phyloP scores from a whole-genome alignment of 2,888 invertebrate species.

The Xanthia icteritia region DNA sequence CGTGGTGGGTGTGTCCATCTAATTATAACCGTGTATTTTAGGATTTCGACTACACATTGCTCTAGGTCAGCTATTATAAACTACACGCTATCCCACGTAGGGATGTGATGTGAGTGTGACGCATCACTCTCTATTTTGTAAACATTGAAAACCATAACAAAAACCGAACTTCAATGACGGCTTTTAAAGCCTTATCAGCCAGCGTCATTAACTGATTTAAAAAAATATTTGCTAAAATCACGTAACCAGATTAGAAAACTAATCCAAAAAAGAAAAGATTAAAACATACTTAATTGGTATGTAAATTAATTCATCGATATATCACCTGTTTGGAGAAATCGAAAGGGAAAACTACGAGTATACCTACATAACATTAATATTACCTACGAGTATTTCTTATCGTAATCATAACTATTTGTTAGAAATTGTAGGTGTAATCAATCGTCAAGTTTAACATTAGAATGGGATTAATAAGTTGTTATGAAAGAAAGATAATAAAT shows the following conservation, averaged over 20 bases:
- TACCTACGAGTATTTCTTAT: slow-evolving; percentile 30
- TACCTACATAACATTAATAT: slow-evolving; percentile 21
- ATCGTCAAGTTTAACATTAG: slow-evolving; percentile 17
- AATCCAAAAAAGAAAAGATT: slow-evolving; percentile 34
- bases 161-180: not conserved
- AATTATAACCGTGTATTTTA: slow-evolving; percentile 78
- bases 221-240: slow-evolving; percentile 28
- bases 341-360: slow-evolving; percentile 31
- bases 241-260: slow-evolving; percentile 51
- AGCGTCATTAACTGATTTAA: not conserved
- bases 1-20: slow-evolving; percentile 81
- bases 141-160: slow-evolving; percentile 35
- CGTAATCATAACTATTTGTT: slow-evolving; percentile 18
- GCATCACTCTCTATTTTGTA: slow-evolving; percentile 52
- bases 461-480: slow-evolving; percentile 22
- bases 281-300: slow-evolving; percentile 41
- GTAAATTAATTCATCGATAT: slow-evolving; percentile 61
- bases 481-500: slow-evolving; percentile 35
- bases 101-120: slow-evolving; percentile 41
- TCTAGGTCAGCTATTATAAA: slow-evolving; percentile 77
- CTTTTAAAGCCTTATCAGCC: not conserved
- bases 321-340: slow-evolving; percentile 59
- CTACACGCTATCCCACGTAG: slow-evolving; percentile 59
- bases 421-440: slow-evolving; percentile 49
- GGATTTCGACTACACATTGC: slow-evolving; percentile 68